Evolutionary conservation across 2,888 invertebrate species (phyloP).

Genomic region (Acanthosepion pharaonis): DNA sequence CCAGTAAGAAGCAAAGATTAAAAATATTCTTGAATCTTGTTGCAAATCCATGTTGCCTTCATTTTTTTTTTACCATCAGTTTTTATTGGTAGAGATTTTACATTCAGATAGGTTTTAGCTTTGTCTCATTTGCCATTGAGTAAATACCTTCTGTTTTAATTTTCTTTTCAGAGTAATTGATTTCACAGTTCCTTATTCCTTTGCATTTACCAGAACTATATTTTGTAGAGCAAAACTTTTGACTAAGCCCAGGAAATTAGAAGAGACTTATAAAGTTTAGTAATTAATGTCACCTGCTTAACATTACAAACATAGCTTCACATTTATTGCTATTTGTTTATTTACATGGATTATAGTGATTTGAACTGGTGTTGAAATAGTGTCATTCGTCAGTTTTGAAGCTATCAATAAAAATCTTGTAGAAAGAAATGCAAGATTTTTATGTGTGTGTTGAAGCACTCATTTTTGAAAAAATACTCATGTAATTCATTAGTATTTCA

Average conservation of each 20-base stretch:
- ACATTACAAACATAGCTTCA: not conserved
- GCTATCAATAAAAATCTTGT: not conserved
- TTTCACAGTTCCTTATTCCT: not conserved
- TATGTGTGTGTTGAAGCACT: not conserved
- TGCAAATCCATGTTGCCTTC: not conserved
- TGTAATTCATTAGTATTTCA: not conserved
- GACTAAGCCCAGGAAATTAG: not conserved
- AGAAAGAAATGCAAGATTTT: not conserved
- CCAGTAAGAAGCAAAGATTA: too few species aligned
- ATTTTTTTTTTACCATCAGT: not conserved
- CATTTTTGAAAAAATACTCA: not conserved
- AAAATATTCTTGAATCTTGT: not conserved
- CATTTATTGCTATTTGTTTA: not conserved
- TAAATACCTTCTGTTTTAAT: not conserved
- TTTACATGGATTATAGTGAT: not conserved
- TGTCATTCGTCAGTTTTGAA: not conserved
- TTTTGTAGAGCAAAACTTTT: not conserved
- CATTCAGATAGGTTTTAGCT: not conserved
- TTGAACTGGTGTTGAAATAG: not conserved
- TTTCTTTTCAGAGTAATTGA: not conserved
- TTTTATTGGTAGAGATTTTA: not conserved
- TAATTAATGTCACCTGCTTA: not conserved
- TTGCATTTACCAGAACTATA: not conserved
- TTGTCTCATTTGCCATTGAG: not conserved
- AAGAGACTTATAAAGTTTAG: not conserved